Conservation (phyloP, 2,797 vertebrate species). For the Peromyscus attwateri region DNA sequence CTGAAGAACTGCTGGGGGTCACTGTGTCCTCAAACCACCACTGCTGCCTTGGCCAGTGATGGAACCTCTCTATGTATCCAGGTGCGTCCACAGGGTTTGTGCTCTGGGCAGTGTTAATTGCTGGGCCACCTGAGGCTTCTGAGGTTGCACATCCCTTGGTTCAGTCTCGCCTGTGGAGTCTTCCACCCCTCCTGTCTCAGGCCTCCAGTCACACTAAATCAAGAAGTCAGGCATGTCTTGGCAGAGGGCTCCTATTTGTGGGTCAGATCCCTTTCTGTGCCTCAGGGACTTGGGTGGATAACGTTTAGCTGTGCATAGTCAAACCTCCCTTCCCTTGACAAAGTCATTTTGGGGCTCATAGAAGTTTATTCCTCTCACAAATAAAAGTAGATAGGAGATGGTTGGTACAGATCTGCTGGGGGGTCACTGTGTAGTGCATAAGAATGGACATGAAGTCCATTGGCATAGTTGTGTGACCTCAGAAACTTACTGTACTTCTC, state of each 20-base stretch:
- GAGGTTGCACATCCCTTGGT: background rate
- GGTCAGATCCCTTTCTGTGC: background rate
- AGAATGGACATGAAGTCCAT: background rate
- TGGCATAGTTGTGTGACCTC: fast-evolving
- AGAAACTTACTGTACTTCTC: background rate
- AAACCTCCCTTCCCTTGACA: background rate
- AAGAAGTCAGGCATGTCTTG: background rate
- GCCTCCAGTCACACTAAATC: background rate
- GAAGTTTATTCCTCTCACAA: background rate
- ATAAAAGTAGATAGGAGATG: background rate
- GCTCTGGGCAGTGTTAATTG: background rate
- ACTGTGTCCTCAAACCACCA: background rate
- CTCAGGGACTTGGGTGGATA: background rate
- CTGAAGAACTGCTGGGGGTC: background rate
- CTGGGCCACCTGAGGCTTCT: background rate
- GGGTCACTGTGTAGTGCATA: fast-evolving
- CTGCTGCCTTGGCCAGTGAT: background rate
- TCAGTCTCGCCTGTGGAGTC: background rate
- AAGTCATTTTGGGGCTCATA: background rate
- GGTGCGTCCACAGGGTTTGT: background rate
- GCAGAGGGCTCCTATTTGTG: background rate
- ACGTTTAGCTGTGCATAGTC: background rate
- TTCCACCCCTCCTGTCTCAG: too few relatives aligned
- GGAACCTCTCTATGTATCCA: too few relatives aligned
- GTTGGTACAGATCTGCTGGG: background rate